Evolutionary conservation across 1,140 invertebrate genomes (phyloP), one percentile per base, ranked within the genome.

Genomic region (Leptoteleia sp.): DNA sequence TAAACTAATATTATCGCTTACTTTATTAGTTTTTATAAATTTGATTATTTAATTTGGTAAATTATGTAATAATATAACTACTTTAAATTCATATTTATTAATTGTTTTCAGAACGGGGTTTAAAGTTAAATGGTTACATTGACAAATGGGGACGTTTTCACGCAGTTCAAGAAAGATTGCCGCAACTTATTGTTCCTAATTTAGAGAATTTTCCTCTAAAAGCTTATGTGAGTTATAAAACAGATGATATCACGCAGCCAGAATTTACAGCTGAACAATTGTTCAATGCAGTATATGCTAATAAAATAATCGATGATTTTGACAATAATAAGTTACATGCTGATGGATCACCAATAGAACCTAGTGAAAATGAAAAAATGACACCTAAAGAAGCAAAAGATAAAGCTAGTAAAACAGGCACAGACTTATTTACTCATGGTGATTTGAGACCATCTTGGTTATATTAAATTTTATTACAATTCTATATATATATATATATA

Each of bases 141-240:
- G 79, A 79, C 8, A 68, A 84, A 1, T 82, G 89, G 1, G 88
- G 92, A 37, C 88, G 90, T 72, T 95, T 92, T 86, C 87, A 93
- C 1, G 75, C 82, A 13, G 86, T 98, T 11, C 93, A 94, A n/a
- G 97, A 99, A 92, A 96, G 95, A 93, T 93, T 97, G 72, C 96
- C 97, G 7, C 95, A 98, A 85, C 83, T 99, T 9, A 93, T 99
- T 68, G 97, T 99, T 11, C 98, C 98, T 1, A 93, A 98, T 85
- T 88, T 99, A 3, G 93, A 91, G 77, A 93, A 72, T 71, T 93
- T 92, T 45, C 86, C 93, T 89, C 89, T 99, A 16, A 98, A 97
- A 88, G 96, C 98, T 0, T 99, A 99, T 84, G 97, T 99, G 0
- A 96, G 96, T 0, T 99, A 98, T 81, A 92, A 91, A 87, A 91